Base-by-base conservation (phyloP, 2,888 invertebrate species). In the Clanis bilineata region DNA sequence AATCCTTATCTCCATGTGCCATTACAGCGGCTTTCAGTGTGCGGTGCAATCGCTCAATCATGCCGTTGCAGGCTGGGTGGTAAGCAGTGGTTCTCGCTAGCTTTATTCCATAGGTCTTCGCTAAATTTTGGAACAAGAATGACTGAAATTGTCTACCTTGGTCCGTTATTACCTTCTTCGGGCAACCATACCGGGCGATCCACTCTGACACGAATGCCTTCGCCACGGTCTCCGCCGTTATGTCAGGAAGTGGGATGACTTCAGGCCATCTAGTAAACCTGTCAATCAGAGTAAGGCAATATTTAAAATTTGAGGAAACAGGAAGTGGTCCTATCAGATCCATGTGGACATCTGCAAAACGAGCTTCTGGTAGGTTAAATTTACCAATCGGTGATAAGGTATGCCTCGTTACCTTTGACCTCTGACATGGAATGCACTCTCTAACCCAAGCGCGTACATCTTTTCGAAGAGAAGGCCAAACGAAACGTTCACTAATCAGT, bases 231-330 rank as follows among this genome's bases (percentile, higher is more conserved):
- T 28, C 28, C 28, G 28, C 28, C 5, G 28, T 28, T 9, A 28
- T 28, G 28, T 28, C 36, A 12, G 18, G 28, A 6, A 58, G 32
- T 12, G 58, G 45, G 21, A 38, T 45, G 9, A 45, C 58, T 41
- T 58, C 58, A 12, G 58, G 58, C 58, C 58, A 58, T 32, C 58
- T 58, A 10, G 58, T 58, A 12, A 45, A 58, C 22, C 45, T 45
- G 23, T 58, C 47, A 9, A 45, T 36, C 10, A 23, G 15, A 12
- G 58, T 58, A n/a, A 45, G 23, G 18, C 58, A 58, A n/a, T 58
- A 58, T 36, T n/a, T 58, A 38, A 32, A 58, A 21, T 23, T 18
- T 18, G 28, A 28, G 0, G 58, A 58, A 18, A 47, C 18, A 4
- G 58, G 58, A 9, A 58, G 12, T 38, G 58, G 58, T 36, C 58